Conservation (phyloP, 2,888 invertebrate species). For the Amblyjoppa proteus region DNA sequence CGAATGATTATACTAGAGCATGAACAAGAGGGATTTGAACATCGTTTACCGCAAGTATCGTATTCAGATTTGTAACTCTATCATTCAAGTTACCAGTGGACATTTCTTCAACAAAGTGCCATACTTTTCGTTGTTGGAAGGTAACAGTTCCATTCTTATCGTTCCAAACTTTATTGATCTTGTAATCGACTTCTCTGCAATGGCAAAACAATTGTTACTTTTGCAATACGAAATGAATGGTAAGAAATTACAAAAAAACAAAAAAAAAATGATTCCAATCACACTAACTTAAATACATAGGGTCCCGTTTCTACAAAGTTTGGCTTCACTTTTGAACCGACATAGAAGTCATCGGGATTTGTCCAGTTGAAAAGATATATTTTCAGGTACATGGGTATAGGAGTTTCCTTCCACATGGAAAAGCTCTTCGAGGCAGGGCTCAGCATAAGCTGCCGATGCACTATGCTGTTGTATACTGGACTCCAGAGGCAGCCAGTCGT, state of each 20-base stretch:
- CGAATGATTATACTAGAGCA: not conserved
- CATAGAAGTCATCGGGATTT: conserved; percentile 89
- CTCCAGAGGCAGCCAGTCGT: conserved; percentile 77
- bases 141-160: conserved; percentile 90
- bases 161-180: conserved; percentile 89
- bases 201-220: conserved; percentile 9
- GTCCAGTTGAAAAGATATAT: conserved; percentile 93
- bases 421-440: conserved; percentile 88
- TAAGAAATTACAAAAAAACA: conserved; percentile 31
- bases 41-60: conserved; percentile 90
- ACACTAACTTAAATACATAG: conserved; percentile 90
- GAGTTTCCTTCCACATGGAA: conserved; percentile 92
- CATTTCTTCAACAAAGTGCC: conserved; percentile 90
- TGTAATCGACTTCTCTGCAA: conserved; percentile 81
- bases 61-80: conserved; percentile 91
- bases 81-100: conserved; percentile 92
- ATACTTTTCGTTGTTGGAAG: conserved; percentile 91
- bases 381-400: conserved; percentile 93
- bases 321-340: conserved; percentile 86
- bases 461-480: conserved; percentile 72
- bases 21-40: conserved; percentile 25
- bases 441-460: conserved; percentile 88
- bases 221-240: not conserved
- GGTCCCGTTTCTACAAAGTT: conserved; percentile 90
- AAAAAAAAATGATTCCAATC: conserved; percentile 82